Evolutionary conservation across 1,140 invertebrate genomes (phyloP).

Genomic region (Zaprionus kolodkinae): DNA sequence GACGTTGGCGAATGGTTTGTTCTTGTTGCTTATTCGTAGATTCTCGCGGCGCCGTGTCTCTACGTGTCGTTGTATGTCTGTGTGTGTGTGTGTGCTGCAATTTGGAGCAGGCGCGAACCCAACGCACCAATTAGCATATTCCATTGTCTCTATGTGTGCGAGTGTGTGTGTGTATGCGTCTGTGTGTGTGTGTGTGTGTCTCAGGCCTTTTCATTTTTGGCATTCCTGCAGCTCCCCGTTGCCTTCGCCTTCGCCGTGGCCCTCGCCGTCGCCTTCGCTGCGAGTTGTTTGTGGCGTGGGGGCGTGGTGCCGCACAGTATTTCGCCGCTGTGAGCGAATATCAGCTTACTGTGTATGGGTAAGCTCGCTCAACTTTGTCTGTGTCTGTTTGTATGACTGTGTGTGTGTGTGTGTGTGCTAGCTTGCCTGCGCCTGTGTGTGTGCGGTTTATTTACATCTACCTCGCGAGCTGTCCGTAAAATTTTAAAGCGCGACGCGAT

Average conservation of each 20-base stretch:
- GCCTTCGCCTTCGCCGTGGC: neutral
- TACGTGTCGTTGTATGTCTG: slow-evolving; percentile 3
- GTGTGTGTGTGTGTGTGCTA: slow-evolving; percentile 12
- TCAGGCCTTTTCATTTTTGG: slow-evolving; percentile 73
- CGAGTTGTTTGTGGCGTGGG: slow-evolving; percentile 59
- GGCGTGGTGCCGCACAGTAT: slow-evolving; percentile 75
- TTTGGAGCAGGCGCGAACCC: slow-evolving; percentile 79
- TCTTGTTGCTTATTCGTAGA: slow-evolving; percentile 84
- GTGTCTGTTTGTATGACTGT: slow-evolving; percentile 17
- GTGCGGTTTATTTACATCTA: slow-evolving; percentile 67
- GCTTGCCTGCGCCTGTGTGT: slow-evolving; percentile 30
- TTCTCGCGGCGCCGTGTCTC: slow-evolving; percentile 51
- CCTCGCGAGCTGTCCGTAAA: slow-evolving; percentile 77
- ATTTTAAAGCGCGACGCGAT: slow-evolving; percentile 79
- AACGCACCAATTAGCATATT: slow-evolving; percentile 84
- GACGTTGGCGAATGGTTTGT: slow-evolving; percentile 62
- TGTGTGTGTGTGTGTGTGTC: slow-evolving; percentile 28
- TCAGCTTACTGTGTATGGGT: slow-evolving; percentile 41
- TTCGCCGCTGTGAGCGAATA: slow-evolving; percentile 61
- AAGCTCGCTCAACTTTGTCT: slow-evolving; percentile 22
- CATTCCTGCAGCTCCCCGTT: slow-evolving; percentile 43
- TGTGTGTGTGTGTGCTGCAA: slow-evolving; percentile 56
- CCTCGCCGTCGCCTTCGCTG: slow-evolving; percentile 45
- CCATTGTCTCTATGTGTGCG: slow-evolving; percentile 67
- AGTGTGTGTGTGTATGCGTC: slow-evolving; percentile 15